These are phyloP conservation scores for Probosciger aterrimus DNA, from an alignment of 2,113 vertebrate species.

Conservation along the genomic window DNA sequence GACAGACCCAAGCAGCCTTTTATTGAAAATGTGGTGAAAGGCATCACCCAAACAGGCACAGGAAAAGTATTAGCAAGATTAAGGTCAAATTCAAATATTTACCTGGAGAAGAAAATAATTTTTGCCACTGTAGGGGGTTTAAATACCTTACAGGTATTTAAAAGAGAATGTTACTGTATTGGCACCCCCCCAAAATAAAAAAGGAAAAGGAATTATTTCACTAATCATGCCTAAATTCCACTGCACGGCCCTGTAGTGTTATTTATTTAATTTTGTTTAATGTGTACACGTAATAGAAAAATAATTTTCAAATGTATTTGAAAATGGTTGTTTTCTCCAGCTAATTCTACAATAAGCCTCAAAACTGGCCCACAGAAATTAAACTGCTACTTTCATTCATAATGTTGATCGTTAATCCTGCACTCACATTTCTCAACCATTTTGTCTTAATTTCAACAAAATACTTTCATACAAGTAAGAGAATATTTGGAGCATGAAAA, in stretches of 20 bases:
- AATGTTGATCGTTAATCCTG: neutral
- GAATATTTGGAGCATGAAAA: neutral
- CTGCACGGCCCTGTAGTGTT: neutral
- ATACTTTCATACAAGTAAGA: neutral
- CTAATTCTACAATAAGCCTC: neutral
- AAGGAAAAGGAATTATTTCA: rapidly evolving
- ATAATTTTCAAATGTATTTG: neutral
- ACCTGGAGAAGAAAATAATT: neutral
- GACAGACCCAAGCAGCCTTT: neutral
- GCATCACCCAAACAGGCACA: neutral
- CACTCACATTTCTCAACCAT: neutral
- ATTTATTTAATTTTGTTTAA: neutral
- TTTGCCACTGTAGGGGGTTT: neutral
- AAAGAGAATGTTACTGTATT: neutral
- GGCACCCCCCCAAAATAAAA: neutral
- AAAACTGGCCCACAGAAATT: neutral
- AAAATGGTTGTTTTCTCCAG: neutral
- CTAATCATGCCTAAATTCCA: neutral
- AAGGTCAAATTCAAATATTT: neutral
- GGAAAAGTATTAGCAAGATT: neutral
- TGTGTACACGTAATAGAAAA: neutral
- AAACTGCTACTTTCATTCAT: neutral
- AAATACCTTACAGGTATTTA: neutral
- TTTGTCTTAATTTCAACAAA: neutral
- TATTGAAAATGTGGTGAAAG: neutral